Conservation (phyloP, 1,140 invertebrate genomes). For the Saccostrea cuccullata region DNA sequence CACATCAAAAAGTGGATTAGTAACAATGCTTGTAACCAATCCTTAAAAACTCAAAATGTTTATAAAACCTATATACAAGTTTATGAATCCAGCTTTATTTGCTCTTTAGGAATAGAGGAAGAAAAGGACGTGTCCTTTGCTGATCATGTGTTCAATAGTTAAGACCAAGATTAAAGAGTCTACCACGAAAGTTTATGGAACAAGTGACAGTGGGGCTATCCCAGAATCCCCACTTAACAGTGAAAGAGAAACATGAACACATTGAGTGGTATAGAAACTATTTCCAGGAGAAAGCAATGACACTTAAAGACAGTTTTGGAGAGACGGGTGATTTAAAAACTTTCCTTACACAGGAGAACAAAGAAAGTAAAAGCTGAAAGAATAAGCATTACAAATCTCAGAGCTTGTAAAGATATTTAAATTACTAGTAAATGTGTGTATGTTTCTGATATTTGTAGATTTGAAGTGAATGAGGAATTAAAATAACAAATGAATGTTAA, state of each 20-base stretch:
- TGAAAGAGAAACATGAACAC: conserved; percentile 92
- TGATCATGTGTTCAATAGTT: conserved; percentile 90
- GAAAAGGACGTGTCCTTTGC: conserved; percentile 81
- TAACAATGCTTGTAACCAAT: too few species aligned
- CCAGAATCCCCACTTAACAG: conserved; percentile 94
- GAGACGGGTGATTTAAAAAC: conserved; percentile 50
- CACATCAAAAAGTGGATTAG: too few species aligned
- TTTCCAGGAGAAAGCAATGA: conserved; percentile 88
- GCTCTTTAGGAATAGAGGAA: conserved; percentile 82
- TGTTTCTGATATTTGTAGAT: too few species aligned
- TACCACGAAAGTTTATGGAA: conserved; percentile 98
- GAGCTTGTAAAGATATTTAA: too few species aligned
- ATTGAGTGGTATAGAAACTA: conserved; percentile 95
- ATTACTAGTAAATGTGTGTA: too few species aligned
- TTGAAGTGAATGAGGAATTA: too few species aligned
- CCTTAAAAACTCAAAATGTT: too few species aligned
- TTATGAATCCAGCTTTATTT: too few species aligned
- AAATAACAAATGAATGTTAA: too few species aligned
- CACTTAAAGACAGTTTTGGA: conserved; percentile 83
- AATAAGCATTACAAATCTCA: too few species aligned
- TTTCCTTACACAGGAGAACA: neutral
- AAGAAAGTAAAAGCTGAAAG: too few species aligned
- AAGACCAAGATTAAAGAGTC: conserved; percentile 86
- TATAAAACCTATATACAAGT: too few species aligned
- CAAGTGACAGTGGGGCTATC: conserved; percentile 95